phyloP scores from a whole-genome alignment of 2,797 vertebrate species.

The Lithobates sylvaticus region DNA sequence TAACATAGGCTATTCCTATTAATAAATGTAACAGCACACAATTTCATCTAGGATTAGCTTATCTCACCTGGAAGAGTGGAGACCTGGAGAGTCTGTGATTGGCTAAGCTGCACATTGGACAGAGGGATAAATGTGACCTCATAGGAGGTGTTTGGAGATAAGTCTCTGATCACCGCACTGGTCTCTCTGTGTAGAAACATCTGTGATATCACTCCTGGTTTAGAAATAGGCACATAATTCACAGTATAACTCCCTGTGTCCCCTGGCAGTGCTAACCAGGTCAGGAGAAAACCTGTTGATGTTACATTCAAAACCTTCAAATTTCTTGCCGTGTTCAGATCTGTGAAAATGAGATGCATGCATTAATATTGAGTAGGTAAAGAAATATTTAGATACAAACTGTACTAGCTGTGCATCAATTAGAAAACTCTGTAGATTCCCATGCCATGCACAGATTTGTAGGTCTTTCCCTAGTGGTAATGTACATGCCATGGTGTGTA shows the following conservation, averaged over 20 bases:
- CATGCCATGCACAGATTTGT: too few relatives aligned
- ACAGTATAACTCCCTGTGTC: constrained; percentile 67
- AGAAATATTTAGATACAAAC: too few relatives aligned
- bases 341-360: not conserved
- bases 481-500: too few relatives aligned
- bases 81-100: constrained; percentile 74
- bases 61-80: constrained; percentile 1
- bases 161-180: constrained; percentile 72
- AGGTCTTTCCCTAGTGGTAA: too few relatives aligned
- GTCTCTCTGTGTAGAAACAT: constrained; percentile 76
- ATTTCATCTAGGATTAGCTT: too few relatives aligned
- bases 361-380: too few relatives aligned
- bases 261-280: constrained; percentile 89
- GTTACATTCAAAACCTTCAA: constrained; percentile 70
- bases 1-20: too few relatives aligned
- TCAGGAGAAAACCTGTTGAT: constrained; percentile 79
- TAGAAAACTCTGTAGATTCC: too few relatives aligned
- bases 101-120: constrained; percentile 79
- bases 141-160: constrained; percentile 85
- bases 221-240: constrained; percentile 62
- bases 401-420: too few relatives aligned
- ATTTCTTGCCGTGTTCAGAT: not conserved
- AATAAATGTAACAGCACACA: too few relatives aligned
- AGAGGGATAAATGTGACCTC: constrained; percentile 83
- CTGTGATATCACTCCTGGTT: constrained; percentile 65